These are phyloP conservation scores for Climacteris rufus DNA, from an alignment of 2,113 vertebrate species.

Conservation along the genomic window DNA sequence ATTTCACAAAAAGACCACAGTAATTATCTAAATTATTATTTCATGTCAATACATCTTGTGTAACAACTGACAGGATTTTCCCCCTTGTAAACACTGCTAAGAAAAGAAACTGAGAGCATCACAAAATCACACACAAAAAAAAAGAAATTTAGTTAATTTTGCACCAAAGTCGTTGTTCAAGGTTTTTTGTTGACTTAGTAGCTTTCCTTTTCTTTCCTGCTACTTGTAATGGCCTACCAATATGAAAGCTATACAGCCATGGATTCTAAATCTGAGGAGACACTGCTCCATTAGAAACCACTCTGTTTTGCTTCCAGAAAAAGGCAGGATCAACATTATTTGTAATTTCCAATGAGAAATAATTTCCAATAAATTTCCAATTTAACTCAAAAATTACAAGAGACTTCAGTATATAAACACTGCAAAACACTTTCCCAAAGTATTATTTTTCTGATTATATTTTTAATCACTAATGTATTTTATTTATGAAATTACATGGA, in stretches of 20 bases:
- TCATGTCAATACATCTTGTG: neutral
- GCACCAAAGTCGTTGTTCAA: neutral
- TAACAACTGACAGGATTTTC: neutral
- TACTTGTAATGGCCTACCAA: neutral
- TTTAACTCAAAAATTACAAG: neutral
- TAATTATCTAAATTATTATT: neutral
- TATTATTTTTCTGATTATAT: neutral
- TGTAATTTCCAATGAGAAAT: too few species aligned
- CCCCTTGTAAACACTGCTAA: neutral
- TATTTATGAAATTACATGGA: neutral
- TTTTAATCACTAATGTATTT: neutral
- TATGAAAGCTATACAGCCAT: neutral
- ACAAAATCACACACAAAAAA: neutral
- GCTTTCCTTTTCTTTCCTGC: neutral
- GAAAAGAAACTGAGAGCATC: neutral
- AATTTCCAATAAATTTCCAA: too few species aligned
- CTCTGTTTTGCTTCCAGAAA: neutral
- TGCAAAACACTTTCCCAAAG: neutral
- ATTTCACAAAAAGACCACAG: neutral
- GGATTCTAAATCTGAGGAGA: neutral
- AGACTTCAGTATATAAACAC: neutral
- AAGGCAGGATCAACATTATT: neutral
- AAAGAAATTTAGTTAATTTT: neutral
- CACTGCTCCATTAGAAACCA: neutral
- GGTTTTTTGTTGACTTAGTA: neutral